Percentiles rank a stretch among this genome's conserved stretches.
Conservation (phyloP, 2,888 invertebrate species). For the Druceiella hillmani region DNA sequence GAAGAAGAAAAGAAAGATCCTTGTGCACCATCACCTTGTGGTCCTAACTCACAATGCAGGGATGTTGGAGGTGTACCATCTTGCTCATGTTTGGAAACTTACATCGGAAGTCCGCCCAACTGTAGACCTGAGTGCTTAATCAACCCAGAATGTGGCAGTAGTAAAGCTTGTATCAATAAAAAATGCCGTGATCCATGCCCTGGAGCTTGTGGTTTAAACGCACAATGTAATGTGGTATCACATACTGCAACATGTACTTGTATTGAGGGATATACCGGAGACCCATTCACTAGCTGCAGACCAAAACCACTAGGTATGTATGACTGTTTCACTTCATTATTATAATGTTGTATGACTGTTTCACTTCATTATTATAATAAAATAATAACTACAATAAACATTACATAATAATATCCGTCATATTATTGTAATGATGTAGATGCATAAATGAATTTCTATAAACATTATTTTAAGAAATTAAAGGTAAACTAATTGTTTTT, state of each 20-base stretch:
- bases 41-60: slow-evolving; percentile 56
- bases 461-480: background rate
- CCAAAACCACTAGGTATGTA: slow-evolving; percentile 30
- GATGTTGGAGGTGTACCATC: slow-evolving; percentile 51
- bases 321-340: background rate
- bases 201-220: slow-evolving; percentile 60
- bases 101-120: slow-evolving; percentile 60
- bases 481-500: slow-evolving; percentile 17
- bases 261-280: slow-evolving; percentile 52
- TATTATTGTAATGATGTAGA: too few species aligned
- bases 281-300: slow-evolving; percentile 54
- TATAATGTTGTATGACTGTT: too few species aligned
- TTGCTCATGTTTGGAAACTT: slow-evolving; percentile 57
- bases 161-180: slow-evolving; percentile 61
- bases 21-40: slow-evolving; percentile 65
- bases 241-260: slow-evolving; percentile 61
- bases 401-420: too few species aligned
- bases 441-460: too few species aligned
- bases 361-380: too few species aligned
- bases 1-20: slow-evolving; percentile 42
- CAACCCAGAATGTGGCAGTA: slow-evolving; percentile 61
- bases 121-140: slow-evolving; percentile 64
- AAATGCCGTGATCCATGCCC: slow-evolving; percentile 65
- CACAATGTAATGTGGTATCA: slow-evolving; percentile 54
- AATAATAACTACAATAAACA: too few species aligned